These are phyloP conservation scores for Megaceryle torquata DNA, from an alignment of 2,113 vertebrate genomes.

Conservation along the genomic window DNA sequence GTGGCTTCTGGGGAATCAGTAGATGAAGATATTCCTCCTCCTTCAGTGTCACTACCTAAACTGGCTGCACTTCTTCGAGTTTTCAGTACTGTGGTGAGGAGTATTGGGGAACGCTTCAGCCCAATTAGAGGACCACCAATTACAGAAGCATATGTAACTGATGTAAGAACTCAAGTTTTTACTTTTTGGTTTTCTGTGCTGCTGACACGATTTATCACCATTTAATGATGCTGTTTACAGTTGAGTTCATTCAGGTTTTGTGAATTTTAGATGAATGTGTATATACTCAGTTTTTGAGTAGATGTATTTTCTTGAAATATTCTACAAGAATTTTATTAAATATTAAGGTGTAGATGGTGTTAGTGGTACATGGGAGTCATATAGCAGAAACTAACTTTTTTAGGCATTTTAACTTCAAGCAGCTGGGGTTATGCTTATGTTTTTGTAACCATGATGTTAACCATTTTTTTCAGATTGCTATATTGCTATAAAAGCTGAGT, in stretches of 20 bases:
- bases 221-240: not conserved
- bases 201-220: not conserved
- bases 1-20: slow-evolving; percentile 86
- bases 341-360: not conserved
- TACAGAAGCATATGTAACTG: slow-evolving; percentile 91
- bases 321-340: not conserved
- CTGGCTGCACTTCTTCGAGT: slow-evolving; percentile 93
- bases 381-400: not conserved
- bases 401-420: not conserved
- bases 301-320: not conserved
- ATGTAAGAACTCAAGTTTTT: slow-evolving; percentile 75
- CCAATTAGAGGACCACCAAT: slow-evolving; percentile 93
- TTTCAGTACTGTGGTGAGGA: slow-evolving; percentile 97
- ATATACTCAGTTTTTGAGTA: not conserved
- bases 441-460: not conserved
- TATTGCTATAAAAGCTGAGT: not conserved
- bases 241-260: not conserved
- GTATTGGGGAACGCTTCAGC: slow-evolving; percentile 95
- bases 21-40: slow-evolving; percentile 96
- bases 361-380: not conserved
- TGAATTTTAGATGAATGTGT: rapidly evolving
- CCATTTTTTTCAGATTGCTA: not conserved
- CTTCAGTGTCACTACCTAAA: slow-evolving; percentile 93
- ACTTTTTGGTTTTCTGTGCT: not conserved
- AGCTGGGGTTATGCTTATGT: not conserved